Evolutionary conservation across 2,797 vertebrate species (phyloP), one percentile per base, ranked within the genome.

Genomic region (Onychomys leucogaster): DNA sequence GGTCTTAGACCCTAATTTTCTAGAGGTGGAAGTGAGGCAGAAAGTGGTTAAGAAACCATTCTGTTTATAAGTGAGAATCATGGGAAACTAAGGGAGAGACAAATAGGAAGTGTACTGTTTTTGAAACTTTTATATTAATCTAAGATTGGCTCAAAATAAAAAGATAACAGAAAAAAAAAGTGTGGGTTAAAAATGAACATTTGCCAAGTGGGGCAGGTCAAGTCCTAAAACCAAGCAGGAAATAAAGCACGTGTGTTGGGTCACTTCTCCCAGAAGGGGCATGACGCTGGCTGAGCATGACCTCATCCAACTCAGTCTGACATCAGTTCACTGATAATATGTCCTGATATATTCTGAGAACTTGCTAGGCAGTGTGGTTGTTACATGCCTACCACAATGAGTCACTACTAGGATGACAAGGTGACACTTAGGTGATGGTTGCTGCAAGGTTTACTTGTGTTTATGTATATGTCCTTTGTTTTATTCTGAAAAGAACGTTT

Each of bases 131-230:
- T 46, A 41, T 63, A 46, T 65, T 76, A 80, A 55, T 89, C 71
- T 96, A 81, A 91, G 89, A 46, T 88, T 34, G 25, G 41, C 78
- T 81, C 76, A 93, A 80, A 95, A 76, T 78, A 85, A 94, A 93
- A 87, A 73, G 55, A 41, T 89, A 34, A 65, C 81, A 84, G 82
- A 75, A 59, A 52, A 78, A 52, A 32, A 81, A 32, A 32, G 21
- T 4, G 11, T 73, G 27, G 34, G n/a, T 32, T 32, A 23, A 82
- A 84, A 75, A 16, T 19, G 12, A 41, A 46, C 7, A 49, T 34
- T 93, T 84, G 89, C 63, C 75, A 65, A 34, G 71, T 10, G 17
- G 81, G 52, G 17, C 41, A 71, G 52, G 57, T 8, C 2, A 29
- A 7, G 21, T 77, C 61, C 67, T 82, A 93, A 82, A 82, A 46